Percentiles rank a stretch among this genome's conserved stretches.
These are phyloP conservation scores for Ischnus inquisitorius DNA, from an alignment of 2,888 invertebrate species.

Conservation along the genomic window DNA sequence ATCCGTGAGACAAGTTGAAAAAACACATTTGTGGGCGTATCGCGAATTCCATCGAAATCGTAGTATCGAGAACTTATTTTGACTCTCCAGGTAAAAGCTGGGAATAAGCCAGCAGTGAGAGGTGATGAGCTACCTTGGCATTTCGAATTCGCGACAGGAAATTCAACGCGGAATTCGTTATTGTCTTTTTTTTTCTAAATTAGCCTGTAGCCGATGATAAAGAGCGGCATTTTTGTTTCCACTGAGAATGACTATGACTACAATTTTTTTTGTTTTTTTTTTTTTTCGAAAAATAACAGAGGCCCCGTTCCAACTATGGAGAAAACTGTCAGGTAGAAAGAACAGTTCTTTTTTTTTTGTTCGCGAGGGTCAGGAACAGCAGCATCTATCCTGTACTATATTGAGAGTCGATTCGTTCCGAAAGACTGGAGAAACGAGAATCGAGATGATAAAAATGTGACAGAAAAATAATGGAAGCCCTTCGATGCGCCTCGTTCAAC, in stretches of 20 bases:
- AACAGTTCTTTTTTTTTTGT: background rate
- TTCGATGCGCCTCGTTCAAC: conserved; percentile 24
- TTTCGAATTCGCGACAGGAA: conserved; percentile 31
- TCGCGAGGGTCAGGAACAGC: background rate
- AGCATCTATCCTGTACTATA: background rate
- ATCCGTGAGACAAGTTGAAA: conserved; percentile 10
- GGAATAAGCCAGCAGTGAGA: conserved; percentile 19
- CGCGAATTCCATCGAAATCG: conserved; percentile 13
- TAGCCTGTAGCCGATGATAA: background rate
- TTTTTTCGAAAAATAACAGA: background rate
- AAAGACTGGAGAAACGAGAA: conserved; percentile 9
- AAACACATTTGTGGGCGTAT: conserved; percentile 31
- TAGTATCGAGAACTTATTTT: background rate
- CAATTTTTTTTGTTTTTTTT: background rate
- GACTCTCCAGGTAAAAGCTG: conserved; percentile 11
- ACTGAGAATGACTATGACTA: background rate
- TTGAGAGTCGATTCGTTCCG: background rate
- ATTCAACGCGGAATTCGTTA: conserved; percentile 21
- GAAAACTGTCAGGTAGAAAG: conserved; percentile 6
- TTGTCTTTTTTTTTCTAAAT: conserved; percentile 11
- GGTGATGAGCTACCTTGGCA: conserved; percentile 42
- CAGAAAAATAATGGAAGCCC: conserved; percentile 25
- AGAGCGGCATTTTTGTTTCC: background rate
- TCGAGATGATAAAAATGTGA: conserved; percentile 4
- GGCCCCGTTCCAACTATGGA: background rate